phyloP scores from a whole-genome alignment of 1,140 invertebrate genomes.

The Medauroidea extradentata region DNA sequence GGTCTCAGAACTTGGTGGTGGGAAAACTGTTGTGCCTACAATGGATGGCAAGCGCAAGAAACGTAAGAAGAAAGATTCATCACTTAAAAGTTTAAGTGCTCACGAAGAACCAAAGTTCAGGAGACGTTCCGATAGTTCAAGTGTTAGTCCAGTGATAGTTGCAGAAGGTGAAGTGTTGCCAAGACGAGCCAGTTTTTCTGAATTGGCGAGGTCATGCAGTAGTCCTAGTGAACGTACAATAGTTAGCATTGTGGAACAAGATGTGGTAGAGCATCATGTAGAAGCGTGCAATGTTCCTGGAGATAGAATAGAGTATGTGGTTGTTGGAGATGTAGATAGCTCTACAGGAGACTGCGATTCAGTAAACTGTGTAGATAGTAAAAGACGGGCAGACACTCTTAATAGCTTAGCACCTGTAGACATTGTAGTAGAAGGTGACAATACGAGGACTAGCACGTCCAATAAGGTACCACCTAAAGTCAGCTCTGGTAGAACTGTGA shows the following conservation, averaged over 20 bases:
- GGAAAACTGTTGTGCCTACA: slow-evolving; percentile 14
- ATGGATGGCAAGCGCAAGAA: slow-evolving; percentile 13
- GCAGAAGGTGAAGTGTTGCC: background rate
- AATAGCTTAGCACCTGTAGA: too few relatives aligned
- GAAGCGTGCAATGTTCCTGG: too few relatives aligned
- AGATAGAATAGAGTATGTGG: too few relatives aligned
- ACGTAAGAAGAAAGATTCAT: slow-evolving; percentile 12
- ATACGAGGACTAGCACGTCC: background rate
- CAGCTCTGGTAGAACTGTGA: background rate
- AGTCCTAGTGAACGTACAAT: background rate
- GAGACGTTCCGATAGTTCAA: background rate
- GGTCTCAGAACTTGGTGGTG: slow-evolving; percentile 20
- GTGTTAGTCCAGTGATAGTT: background rate
- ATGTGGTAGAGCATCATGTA: background rate
- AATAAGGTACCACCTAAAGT: background rate
- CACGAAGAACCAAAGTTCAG: background rate
- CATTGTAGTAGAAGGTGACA: background rate
- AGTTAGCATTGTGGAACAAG: background rate
- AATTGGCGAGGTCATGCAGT: slow-evolving; percentile 13
- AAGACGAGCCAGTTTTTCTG: slow-evolving; percentile 14
- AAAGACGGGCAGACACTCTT: too few relatives aligned
- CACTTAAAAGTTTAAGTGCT: background rate
- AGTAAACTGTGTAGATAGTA: background rate
- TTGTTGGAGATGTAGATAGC: too few relatives aligned
- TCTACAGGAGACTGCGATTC: background rate